Evolutionary conservation across 2,888 invertebrate species (phyloP).

Genomic region (Drosophila ezoana): DNA sequence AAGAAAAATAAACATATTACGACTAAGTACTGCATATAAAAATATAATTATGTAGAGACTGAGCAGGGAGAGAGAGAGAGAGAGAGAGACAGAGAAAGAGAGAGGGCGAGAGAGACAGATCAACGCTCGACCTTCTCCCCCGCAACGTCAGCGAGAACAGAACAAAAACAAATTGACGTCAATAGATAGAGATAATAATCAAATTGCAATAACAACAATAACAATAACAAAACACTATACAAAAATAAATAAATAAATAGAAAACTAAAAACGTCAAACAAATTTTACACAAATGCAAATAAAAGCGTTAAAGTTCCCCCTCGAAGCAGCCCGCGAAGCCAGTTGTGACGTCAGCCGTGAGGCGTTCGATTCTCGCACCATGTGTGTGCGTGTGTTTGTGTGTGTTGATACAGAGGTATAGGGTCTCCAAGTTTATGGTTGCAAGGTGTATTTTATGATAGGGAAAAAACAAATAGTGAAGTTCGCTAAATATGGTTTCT

Average conservation of each 20-base stretch:
- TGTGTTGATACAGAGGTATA: constrained; percentile 1
- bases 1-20: constrained; percentile 55
- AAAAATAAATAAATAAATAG: constrained; percentile 39
- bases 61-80: neutral
- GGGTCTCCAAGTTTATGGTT: constrained; percentile 10
- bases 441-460: constrained; percentile 52
- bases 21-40: constrained; percentile 29
- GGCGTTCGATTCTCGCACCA: constrained; percentile 44
- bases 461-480: constrained; percentile 21
- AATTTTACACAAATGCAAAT: constrained; percentile 65
- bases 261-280: constrained; percentile 61
- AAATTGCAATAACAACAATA: constrained; percentile 56
- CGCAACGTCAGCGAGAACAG: constrained; percentile 18
- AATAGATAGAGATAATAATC: constrained; percentile 67
- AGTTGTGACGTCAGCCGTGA: constrained; percentile 46
- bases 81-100: neutral
- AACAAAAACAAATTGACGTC: constrained; percentile 74
- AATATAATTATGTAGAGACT: constrained; percentile 32
- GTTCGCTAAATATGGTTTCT: constrained; percentile 11
- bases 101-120: constrained; percentile 11
- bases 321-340: neutral
- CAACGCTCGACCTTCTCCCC: constrained; percentile 43
- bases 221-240: constrained; percentile 1
- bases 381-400: neutral
- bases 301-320: constrained; percentile 8